These are phyloP conservation scores for Stictonetta naevosa DNA, from an alignment of 2,113 vertebrate genomes.

Conservation along the genomic window DNA sequence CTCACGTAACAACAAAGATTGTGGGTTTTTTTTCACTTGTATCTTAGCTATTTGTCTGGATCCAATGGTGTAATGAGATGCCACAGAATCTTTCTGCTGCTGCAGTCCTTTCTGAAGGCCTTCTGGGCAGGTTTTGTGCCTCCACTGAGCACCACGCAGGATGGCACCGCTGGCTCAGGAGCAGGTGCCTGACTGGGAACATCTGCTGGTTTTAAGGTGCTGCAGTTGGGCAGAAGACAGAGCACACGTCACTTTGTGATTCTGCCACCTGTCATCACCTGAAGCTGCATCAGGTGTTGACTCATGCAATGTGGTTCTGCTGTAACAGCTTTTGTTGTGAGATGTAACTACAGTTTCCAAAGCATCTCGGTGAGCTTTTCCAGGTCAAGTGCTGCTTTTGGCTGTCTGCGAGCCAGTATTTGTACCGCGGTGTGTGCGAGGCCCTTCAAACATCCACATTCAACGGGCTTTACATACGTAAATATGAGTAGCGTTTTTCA, in stretches of 20 bases:
- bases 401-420: not conserved
- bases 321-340: not conserved
- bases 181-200: not conserved
- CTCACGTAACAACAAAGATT: not conserved
- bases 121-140: not conserved
- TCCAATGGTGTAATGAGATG: not conserved
- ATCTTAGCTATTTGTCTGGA: not conserved
- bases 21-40: not conserved
- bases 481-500: not conserved
- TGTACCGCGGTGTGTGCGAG: accelerated
- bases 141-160: not conserved
- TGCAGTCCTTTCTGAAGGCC: not conserved
- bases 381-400: not conserved
- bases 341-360: not conserved
- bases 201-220: conserved; percentile 29
- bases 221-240: not conserved
- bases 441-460: not conserved
- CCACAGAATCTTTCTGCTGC: not conserved
- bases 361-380: not conserved
- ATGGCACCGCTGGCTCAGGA: not conserved
- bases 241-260: not conserved
- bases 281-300: conserved; percentile 1
- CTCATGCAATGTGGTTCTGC: not conserved
- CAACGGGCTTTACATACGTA: not conserved
- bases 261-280: conserved; percentile 51